Evolutionary conservation across 2,888 invertebrate genomes (phyloP), one percentile per base, ranked within the genome.

Genomic region (Bibio marci): DNA sequence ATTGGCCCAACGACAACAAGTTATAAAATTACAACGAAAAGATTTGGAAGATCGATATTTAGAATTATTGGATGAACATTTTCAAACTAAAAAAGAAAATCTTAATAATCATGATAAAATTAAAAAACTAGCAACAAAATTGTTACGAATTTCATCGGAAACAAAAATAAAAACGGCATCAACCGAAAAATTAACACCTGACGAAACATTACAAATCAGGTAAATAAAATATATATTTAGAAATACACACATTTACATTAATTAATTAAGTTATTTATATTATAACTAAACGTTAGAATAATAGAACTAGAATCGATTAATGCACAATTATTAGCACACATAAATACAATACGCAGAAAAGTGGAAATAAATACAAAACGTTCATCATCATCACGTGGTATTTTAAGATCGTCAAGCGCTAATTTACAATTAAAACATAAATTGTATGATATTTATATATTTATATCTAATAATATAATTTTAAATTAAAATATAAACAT

Each of bases 21-120:
- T 43, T 12, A 44, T 37, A 14, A 47, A 46, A 38, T 32, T 48
- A 12, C 38, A 43, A 25, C 32, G 48, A 11, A 43, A 43, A 15
- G 48, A 48, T 30, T 35, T 48, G 4, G 47, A 48, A 32, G 46
- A 48, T 34, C 45, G 44, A 38, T 48, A 48, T 33, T 42, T 47
- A 17, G 41, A 42, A 18, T 17, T 47, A 11, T 44, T 46, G 27
- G 48, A 48, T 42, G 47, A 48, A 34, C 45, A 47, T 38, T 45
- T 43, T 38, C 41, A 41, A 13, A 26, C 47, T 4, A 48, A 48
- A 37, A 42, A 44, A 12, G 43, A 45, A 37, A 45, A 44, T 40
- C 45, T 43, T 39, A 43, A 44, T 14, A 39, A 41, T 28, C 39
- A 43, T 19, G 46, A 48, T n/a, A 47, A 45, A 31, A 44, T 48